Conservation (phyloP, 2,797 vertebrate genomes). For the Spatula versicolor region DNA sequence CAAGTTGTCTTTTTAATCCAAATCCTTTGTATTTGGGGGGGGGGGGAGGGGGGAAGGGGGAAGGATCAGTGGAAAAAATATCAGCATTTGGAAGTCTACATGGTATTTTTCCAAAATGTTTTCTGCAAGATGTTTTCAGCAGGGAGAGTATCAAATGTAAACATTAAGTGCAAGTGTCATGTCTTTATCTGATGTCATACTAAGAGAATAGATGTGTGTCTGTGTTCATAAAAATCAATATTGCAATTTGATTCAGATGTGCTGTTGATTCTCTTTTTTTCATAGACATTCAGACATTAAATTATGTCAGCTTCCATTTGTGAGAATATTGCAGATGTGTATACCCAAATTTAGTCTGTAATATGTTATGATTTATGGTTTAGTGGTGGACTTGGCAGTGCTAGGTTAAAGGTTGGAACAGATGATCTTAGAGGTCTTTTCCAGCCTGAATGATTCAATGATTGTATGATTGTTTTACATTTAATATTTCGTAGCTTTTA, state of each 20-base stretch:
- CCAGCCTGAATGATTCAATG: no score
- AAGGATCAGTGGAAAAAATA: background rate
- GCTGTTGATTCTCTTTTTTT: background rate
- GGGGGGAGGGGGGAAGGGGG: no score
- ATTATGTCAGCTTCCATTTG: constrained; percentile 5
- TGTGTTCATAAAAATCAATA: background rate
- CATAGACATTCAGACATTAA: constrained; percentile 6
- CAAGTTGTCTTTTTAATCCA: background rate
- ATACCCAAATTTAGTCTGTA: background rate
- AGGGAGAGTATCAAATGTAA: background rate
- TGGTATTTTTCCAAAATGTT: background rate
- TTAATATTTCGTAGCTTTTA: background rate
- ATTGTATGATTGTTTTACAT: background rate
- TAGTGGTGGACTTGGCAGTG: no score
- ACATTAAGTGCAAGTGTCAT: background rate
- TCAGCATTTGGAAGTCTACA: background rate
- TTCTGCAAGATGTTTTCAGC: background rate
- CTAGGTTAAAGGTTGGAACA: no score
- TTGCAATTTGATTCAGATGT: constrained; percentile 1
- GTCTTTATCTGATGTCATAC: background rate
- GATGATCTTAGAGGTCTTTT: no score
- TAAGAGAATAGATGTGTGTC: background rate
- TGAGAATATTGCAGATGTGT: background rate
- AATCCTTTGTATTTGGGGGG: background rate
- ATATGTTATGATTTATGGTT: background rate